Base-by-base conservation (phyloP, 2,888 invertebrate species). In the Pachliopta kotzebuea region DNA sequence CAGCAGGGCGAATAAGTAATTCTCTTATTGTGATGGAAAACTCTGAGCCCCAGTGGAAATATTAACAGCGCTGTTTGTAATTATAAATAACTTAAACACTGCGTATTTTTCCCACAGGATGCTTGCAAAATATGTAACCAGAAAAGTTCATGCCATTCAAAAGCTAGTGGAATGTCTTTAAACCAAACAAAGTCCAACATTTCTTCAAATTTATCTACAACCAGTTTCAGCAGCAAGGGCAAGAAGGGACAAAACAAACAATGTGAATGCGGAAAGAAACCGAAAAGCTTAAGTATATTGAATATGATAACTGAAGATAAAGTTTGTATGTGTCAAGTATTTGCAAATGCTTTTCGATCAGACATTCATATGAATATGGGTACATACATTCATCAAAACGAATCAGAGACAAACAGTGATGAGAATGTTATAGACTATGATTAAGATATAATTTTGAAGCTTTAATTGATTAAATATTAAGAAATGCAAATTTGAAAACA, bases 311-410 rank as follows among this genome's bases (percentile, higher is more conserved):
- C 72, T 29, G 66, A 70, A 0, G 69, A 76, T 2, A 63, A 66
- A 49, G 63, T 71, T 29, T 85, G 85, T 67, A 70, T 68, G 26
- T 86, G 86, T 66, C 79, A 78, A 54, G 69, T 79, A 17, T 69
- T 78, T 17, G 81, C 83, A 0, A 74, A 76, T 11, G 82, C 81
- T 0, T 66, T 84, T 0, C 69, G 72, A 0, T 75, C 80, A 2
- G 68, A 81, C 60, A 60, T 81, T 0, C 79, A 80, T 42, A 74
- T 60, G 63, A 73, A 80, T 64, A 63, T 83, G 3, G 78, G 77
- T 21, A 67, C 61, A 21, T 63, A 67, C 14, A 54, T 60, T 60
- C 53, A 57, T 57, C 54, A 63, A 45, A 60, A 54, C 14, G 26
- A 7, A 55, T 18, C 55, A 31, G 31, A 23, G 11, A 18, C 54